These are phyloP conservation scores for Sarcophaga peregrina DNA, from an alignment of 1,140 invertebrate species.

Conservation along the genomic window DNA sequence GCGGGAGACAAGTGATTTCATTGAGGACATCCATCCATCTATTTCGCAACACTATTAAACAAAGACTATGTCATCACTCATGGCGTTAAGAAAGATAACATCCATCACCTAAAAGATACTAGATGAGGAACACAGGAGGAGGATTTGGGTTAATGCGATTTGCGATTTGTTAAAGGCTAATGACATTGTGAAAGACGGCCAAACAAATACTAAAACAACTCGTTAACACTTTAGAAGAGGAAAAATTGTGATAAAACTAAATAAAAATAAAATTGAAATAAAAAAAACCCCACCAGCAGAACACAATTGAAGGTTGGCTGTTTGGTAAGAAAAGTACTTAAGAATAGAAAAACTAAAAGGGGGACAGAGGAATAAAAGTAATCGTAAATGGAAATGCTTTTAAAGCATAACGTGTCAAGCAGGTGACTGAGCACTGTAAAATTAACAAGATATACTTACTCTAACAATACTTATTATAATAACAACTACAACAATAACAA, in stretches of 20 bases:
- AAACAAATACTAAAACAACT: not conserved
- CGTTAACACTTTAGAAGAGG: not conserved
- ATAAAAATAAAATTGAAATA: constrained; percentile 5
- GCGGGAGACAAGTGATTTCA: too few relatives aligned
- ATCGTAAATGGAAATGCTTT: not conserved
- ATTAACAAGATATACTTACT: not conserved
- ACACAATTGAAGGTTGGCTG: constrained; percentile 14
- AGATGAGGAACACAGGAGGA: not conserved
- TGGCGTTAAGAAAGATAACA: not conserved
- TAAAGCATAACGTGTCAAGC: not conserved
- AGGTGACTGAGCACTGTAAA: not conserved
- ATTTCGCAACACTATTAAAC: not conserved
- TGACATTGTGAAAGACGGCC: constrained; percentile 33
- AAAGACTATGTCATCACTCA: not conserved
- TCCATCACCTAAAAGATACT: not conserved
- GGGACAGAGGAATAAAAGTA: not conserved
- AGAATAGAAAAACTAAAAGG: not conserved
- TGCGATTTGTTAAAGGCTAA: constrained; percentile 44
- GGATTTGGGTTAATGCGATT: constrained; percentile 44
- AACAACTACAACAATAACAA: not conserved
- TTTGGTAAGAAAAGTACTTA: not conserved
- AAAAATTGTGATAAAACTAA: constrained; percentile 10
- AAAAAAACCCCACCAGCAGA: not conserved
- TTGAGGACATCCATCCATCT: too few relatives aligned
- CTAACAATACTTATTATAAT: too few relatives aligned